These are phyloP conservation scores for Metacarcinus magister DNA, from an alignment of 2,888 invertebrate genomes.

Conservation along the genomic window DNA sequence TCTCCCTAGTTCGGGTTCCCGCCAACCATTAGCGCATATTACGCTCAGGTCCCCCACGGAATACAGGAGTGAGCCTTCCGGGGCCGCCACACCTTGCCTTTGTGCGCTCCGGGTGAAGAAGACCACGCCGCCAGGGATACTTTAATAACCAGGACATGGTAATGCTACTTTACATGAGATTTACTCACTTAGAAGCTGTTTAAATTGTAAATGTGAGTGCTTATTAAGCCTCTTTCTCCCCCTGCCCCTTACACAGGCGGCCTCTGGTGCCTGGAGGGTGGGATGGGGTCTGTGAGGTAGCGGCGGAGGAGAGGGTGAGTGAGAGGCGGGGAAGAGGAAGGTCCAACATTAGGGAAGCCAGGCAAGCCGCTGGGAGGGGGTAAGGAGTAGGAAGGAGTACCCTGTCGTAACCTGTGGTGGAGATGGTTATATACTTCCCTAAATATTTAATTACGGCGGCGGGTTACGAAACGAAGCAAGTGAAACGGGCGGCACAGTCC, in stretches of 20 bases:
- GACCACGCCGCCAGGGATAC: not conserved
- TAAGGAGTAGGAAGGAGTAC: not conserved
- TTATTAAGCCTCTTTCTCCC: constrained; percentile 41
- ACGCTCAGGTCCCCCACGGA: constrained; percentile 44
- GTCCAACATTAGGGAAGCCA: not conserved
- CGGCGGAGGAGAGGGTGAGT: not conserved
- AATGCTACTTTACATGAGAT: constrained; percentile 48
- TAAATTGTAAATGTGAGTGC: constrained; percentile 45
- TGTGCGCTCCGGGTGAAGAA: constrained; percentile 15
- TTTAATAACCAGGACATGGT: constrained; percentile 33
- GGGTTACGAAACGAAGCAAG: not conserved
- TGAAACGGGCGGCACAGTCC: not conserved
- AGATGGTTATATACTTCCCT: not conserved
- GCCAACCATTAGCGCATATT: constrained; percentile 70
- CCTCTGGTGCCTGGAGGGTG: not conserved
- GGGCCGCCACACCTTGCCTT: not conserved
- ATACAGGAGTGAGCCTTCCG: constrained; percentile 52
- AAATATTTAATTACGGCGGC: not conserved
- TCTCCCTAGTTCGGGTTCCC: constrained; percentile 47
- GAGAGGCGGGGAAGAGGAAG: not conserved
- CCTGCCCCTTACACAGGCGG: not conserved
- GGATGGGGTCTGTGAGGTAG: not conserved
- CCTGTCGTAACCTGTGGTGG: not conserved
- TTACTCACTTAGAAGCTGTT: constrained; percentile 36
- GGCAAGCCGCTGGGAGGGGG: not conserved